Evolutionary conservation across 2,797 vertebrate species (phyloP).

Genomic region (Clarias pachynema): DNA sequence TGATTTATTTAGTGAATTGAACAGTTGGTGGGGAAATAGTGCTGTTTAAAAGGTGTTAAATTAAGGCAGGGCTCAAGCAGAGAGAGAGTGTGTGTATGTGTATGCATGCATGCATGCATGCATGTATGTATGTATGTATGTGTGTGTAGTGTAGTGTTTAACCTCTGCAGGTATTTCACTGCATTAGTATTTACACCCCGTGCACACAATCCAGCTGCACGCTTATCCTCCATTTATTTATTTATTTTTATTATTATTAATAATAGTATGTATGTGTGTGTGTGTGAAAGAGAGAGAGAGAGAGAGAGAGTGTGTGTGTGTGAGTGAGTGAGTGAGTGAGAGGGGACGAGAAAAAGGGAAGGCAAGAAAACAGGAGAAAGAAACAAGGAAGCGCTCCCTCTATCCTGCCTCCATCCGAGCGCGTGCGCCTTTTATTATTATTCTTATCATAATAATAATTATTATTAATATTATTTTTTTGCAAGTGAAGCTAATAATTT

Average conservation of each 20-base stretch:
- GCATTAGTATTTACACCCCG: not conserved
- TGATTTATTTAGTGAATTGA: not conserved
- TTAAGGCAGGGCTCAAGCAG: not conserved
- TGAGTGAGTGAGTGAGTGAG: not conserved
- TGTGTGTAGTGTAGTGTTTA: not conserved
- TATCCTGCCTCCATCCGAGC: constrained; percentile 2
- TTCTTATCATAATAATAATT: not conserved
- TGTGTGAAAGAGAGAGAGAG: not conserved
- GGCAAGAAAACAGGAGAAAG: constrained; percentile 55
- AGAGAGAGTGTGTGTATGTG: not conserved
- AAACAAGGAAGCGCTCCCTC: constrained; percentile 57
- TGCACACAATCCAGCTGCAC: not conserved
- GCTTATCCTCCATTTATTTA: not conserved
- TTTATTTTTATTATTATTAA: not conserved
- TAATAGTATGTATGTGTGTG: not conserved
- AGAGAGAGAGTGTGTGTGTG: not conserved
- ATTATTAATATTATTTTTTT: not conserved
- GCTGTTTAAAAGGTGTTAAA: not conserved
- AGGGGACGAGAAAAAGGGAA: constrained; percentile 41
- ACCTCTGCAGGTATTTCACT: not conserved
- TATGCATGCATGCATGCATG: no score
- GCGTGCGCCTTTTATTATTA: constrained; percentile 55
- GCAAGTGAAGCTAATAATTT: constrained; percentile 62
- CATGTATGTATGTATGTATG: no score
- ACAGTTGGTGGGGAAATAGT: not conserved